phyloP scores from a whole-genome alignment of 1,140 invertebrate species.

The Eulimnadia texana region DNA sequence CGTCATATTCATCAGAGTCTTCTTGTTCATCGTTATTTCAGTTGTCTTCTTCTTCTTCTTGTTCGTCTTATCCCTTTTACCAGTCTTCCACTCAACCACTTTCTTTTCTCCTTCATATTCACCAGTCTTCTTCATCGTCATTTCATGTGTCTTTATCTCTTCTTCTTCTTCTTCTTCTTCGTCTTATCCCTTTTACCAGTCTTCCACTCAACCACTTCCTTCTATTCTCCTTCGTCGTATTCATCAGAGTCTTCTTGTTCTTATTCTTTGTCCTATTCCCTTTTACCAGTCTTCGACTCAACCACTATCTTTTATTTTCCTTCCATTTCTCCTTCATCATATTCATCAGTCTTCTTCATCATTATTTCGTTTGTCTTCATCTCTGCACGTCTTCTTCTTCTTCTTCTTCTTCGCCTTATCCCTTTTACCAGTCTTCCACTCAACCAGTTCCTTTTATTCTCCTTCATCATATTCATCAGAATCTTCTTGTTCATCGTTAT shows the following conservation, averaged over 20 bases:
- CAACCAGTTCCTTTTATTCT: too few species aligned
- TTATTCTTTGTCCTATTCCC: neutral
- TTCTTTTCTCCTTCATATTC: neutral
- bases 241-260: neutral
- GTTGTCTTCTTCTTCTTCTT: neutral
- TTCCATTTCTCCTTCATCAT: neutral
- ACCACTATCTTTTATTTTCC: neutral
- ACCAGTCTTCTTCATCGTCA: neutral
- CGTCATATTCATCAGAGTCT: slow-evolving; percentile 6
- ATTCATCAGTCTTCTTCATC: neutral
- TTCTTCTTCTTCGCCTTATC: neutral
- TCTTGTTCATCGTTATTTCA: too few species aligned
- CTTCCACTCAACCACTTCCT: too few species aligned
- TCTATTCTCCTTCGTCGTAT: too few species aligned
- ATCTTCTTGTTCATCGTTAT: neutral
- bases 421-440: neutral
- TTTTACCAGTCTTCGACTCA: too few species aligned
- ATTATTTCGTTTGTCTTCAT: slow-evolving; percentile 1
- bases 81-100: too few species aligned
- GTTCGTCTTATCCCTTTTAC: too few species aligned
- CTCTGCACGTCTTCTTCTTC: neutral
- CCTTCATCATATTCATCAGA: too few species aligned
- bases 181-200: neutral
- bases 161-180: neutral
- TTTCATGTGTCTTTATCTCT: slow-evolving; percentile 5